Evolutionary conservation across 2,113 vertebrate species (phyloP).

Genomic region (Noturus placidus): DNA sequence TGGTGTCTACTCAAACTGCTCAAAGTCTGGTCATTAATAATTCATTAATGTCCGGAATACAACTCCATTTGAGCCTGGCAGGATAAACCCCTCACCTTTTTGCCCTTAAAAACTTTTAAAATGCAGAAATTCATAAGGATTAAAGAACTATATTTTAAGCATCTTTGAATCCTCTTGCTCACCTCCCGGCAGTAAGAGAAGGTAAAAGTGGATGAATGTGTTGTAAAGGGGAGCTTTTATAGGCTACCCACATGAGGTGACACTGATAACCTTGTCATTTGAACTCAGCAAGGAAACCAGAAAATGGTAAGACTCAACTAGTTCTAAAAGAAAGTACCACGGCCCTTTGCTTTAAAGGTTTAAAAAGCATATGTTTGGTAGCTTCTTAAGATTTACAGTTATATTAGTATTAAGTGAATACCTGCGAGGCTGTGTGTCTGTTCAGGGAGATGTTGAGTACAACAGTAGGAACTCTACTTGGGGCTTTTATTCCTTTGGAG

Average conservation of each 20-base stretch:
- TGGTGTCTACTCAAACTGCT: background rate
- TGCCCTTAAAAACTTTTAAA: background rate
- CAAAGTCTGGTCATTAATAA: background rate
- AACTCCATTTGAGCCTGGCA: background rate
- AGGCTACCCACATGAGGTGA: background rate
- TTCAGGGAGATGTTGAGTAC: constrained; percentile 78
- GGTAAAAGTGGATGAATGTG: background rate
- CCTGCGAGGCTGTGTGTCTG: constrained; percentile 7
- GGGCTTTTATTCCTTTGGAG: constrained; percentile 82
- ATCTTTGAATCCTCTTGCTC: background rate
- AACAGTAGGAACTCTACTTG: constrained; percentile 81
- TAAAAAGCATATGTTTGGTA: background rate
- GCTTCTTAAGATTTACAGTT: background rate
- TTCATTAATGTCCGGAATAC: background rate
- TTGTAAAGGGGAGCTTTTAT: background rate
- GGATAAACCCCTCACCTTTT: background rate
- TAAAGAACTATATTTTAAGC: background rate
- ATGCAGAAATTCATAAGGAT: background rate
- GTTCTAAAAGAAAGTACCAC: background rate
- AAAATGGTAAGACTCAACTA: background rate
- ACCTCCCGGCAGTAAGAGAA: background rate
- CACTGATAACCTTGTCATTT: background rate
- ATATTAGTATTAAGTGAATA: background rate
- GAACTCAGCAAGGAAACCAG: background rate
- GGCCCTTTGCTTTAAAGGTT: background rate